Base-by-base conservation (phyloP, 1,140 invertebrate species). In the Hyposmocoma kahamanoa region DNA sequence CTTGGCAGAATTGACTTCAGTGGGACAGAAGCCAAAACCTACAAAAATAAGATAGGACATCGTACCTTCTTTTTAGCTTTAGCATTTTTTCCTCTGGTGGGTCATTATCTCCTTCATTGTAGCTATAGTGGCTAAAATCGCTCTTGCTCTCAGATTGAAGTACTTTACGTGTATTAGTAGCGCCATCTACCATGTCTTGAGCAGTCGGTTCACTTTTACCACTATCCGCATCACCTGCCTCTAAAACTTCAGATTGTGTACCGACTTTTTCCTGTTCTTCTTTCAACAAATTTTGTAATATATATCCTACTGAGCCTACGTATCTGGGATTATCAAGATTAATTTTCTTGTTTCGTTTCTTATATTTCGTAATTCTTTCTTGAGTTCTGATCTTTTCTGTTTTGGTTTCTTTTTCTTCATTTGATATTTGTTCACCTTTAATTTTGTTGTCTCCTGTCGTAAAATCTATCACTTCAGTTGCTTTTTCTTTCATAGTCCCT, bases 31-130 rank as follows among this genome's bases (percentile, higher is more conserved):
- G n/a, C n/a, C n/a, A n/a, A n/a, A n/a, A n/a, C n/a, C n/a, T n/a
- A n/a, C n/a, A n/a, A n/a, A n/a, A n/a, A n/a, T n/a, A n/a, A n/a
- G n/a, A 17, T 13, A 17, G 10, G 18, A 24, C 45, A 21, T 26
- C 15, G 50, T 75, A 90, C 89, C 88, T 88, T 71, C 87, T 77
- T 73, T 89, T 90, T 10, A 90, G 75, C 17, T 77, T 84, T n/a
- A 80, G 54, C 32, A 86, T 64, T 55, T 74, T 88, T 44, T 89
- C 84, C 54, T 89, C 87, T 8, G 83, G 83, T 4, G 84, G 84
- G 28, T 87, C 81, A 49, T 87, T 74, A 44, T 76, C 83, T 21
- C 71, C 76, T 47, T 72, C 74, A 42, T 71, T 62, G 59, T 69
- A 56, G 42, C 46, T 57, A 0, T 47, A 38, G 36, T 52, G 61